Evolutionary conservation across 2,888 invertebrate species (phyloP).

Genomic region (Nezara viridula): DNA sequence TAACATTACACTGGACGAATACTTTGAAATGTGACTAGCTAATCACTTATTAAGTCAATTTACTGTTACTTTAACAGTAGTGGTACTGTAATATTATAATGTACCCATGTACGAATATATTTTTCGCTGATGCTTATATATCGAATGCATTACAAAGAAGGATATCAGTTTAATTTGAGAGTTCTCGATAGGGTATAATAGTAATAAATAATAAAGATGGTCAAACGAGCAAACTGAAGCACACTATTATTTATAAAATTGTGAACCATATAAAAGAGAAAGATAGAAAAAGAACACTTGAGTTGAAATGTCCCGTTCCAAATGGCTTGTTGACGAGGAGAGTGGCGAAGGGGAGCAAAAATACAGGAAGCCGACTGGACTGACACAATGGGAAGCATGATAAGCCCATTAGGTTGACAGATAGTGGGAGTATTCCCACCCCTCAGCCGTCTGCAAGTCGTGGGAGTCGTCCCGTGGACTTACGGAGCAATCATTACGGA

Average conservation of each 20-base stretch:
- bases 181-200: no score
- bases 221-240: not conserved
- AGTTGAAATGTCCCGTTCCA: not conserved
- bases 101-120: no score
- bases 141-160: no score
- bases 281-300: not conserved
- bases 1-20: no score
- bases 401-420: slow-evolving; percentile 25
- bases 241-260: not conserved
- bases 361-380: not conserved
- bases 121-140: no score
- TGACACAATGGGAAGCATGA: slow-evolving; percentile 10
- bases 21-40: no score
- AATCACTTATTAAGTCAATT: no score
- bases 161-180: no score
- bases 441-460: not conserved
- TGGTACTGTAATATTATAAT: no score
- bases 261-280: not conserved
- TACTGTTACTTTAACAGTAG: no score
- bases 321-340: not conserved
- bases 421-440: not conserved
- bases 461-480: not conserved
- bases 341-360: not conserved
- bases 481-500: not conserved
- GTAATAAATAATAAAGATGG: no score